Percentiles rank a stretch among this genome's conserved stretches.
These are phyloP conservation scores for Periophthalmodon schlosseri DNA, from an alignment of 2,113 vertebrate species.

Conservation along the genomic window DNA sequence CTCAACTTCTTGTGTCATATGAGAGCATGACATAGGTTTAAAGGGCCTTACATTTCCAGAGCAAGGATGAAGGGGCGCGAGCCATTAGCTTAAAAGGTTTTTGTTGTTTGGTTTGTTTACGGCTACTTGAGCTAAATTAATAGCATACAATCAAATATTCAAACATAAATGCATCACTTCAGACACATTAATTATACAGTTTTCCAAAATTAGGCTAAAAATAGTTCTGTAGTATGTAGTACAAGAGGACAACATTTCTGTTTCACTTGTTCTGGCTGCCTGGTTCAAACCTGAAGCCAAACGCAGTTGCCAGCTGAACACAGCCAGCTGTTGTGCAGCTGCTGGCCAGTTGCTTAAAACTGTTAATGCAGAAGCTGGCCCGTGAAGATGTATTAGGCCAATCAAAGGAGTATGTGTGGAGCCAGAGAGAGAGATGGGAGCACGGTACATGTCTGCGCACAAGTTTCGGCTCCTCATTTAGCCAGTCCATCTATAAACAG, in stretches of 20 bases:
- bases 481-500: slow-evolving; percentile 19
- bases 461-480: slow-evolving; percentile 53
- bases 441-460: too few species aligned
- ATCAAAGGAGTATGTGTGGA: slow-evolving; percentile 15
- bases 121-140: background rate
- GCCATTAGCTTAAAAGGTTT: background rate
- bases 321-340: slow-evolving; percentile 27
- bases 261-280: slow-evolving; percentile 17
- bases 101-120: background rate
- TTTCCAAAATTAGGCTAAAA: background rate
- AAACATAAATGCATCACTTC: background rate
- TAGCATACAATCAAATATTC: background rate
- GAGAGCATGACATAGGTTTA: slow-evolving; percentile 20
- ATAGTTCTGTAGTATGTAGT: background rate
- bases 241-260: background rate
- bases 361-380: slow-evolving; percentile 10
- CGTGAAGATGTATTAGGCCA: slow-evolving; percentile 13
- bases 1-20: background rate
- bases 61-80: background rate
- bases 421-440: background rate
- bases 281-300: slow-evolving; percentile 30
- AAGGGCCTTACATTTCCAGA: slow-evolving; percentile 17
- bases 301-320: slow-evolving; percentile 19
- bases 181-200: background rate
- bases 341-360: slow-evolving; percentile 27